Evolutionary conservation across 2,888 invertebrate genomes (phyloP).

Genomic region (Frankliniella intonsa): DNA sequence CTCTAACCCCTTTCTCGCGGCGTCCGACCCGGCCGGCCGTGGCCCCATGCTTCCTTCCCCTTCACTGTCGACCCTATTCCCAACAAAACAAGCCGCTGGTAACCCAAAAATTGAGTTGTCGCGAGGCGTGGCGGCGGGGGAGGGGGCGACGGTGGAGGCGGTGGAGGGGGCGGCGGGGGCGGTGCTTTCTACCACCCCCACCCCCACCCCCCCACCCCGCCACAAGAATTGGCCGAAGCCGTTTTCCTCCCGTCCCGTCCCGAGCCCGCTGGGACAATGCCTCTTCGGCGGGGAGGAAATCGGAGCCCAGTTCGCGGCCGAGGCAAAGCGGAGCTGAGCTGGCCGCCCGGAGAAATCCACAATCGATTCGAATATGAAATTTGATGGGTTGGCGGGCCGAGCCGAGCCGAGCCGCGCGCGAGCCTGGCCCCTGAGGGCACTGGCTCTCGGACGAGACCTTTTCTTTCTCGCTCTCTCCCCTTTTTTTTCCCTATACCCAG

Average conservation of each 20-base stretch:
- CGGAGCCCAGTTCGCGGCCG: background rate
- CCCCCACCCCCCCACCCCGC: background rate
- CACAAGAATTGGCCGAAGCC: background rate
- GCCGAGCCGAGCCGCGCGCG: background rate
- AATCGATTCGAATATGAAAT: background rate
- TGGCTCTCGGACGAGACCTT: too few species aligned
- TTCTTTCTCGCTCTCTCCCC: too few species aligned
- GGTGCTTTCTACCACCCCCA: background rate
- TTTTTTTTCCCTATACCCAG: too few species aligned
- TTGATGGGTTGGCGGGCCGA: background rate
- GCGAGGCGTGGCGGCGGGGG: background rate
- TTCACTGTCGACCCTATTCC: background rate
- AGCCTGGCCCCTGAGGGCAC: too few species aligned
- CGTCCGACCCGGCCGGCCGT: too few species aligned
- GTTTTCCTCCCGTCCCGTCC: background rate
- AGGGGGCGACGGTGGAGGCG: background rate
- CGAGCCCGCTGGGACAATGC: background rate
- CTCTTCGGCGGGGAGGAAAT: background rate
- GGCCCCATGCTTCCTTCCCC: too few species aligned
- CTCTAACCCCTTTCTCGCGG: too few species aligned
- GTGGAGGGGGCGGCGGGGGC: background rate
- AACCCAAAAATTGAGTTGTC: slow-evolving; percentile 25
- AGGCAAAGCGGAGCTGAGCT: background rate
- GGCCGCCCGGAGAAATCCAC: background rate
- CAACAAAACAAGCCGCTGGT: background rate